Evolutionary conservation across 2,888 invertebrate genomes (phyloP), one percentile per base, ranked within the genome.

Genomic region (Cylloceria caligata): DNA sequence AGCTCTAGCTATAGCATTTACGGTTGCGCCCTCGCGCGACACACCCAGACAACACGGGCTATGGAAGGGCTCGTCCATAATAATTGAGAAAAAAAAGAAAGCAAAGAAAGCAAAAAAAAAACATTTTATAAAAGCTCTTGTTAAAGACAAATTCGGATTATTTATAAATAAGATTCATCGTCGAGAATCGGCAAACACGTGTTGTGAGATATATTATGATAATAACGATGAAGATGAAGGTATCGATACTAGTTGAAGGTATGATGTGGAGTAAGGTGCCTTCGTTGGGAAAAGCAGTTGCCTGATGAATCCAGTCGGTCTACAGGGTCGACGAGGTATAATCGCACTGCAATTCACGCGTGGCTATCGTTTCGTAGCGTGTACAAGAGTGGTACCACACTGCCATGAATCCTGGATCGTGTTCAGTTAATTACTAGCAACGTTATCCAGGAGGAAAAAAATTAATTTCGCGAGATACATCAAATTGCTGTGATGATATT

Each of bases 401-500:
- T 90, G 88, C 87, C 89, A 88, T 86, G 81, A 81, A 57, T 69
- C 27, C 19, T 52, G 45, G 57, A 57, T 42, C 16, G 45, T 11
- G 16, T 13, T 64, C 7, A 3, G 39, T 21, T 7, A 60, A 57
- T 45, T 11, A n/a, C 34, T 67, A 36, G 62, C 30, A 1, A 7
- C 34, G 21, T 11, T 34, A 7, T 60, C 36, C 34, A n/a, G 11
- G n/a, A 16, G 5, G n/a, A 55, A 45, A 39, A 19, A 39, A 30
- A 67, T n/a, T n/a, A 57, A 27, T 55, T 87, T 87, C 87, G 85
- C 83, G 78, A 87, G 80, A 85, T 88, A 87, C 88, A 90, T 90
- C 87, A 88, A 90, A 89, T 88, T 84, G 84, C 89, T 91, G 91
- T 90, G 91, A 91, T 90, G 90, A 89, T 88, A 89, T 88, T 67